Base-by-base conservation (phyloP, 1,140 invertebrate species). In the Drosophila willistoni region DNA sequence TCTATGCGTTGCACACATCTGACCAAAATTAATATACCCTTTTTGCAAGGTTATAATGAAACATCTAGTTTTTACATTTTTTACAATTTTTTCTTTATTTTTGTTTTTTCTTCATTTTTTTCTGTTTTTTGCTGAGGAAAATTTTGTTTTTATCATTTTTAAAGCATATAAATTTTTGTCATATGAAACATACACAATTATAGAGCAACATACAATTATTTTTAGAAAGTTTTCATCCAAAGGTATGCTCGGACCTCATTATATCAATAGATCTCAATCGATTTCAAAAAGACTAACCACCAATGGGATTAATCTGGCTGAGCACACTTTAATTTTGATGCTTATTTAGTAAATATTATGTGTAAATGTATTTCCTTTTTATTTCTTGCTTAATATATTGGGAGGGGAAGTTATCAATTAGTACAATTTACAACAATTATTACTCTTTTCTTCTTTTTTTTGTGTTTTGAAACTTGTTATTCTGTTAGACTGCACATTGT, bases 401-500 rank as follows among this genome's bases (percentile, higher is more conserved):
- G 60, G 70, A 64, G 64, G 55, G 64, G 47, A 71, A 54, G 55
- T 81, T 76, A 67, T 42, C 73, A 59, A 77, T 87, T 86, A 87
- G 63, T 83, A 83, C 68, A 76, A 77, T 87, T 83, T 86, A 86
- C 79, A 86, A 83, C 83, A 86, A 86, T 89, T 79, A 79, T 67
- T 81, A 67, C 73, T 73, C 3, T 73, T 29, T 29, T 29, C 4
- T 29, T 29, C 6, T 7, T 29, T 29, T 6, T 29, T 29, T 29
- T 29, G 29, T 29, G 1, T 41, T 65, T 36, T 56, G 17, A 17
- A 22, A 19, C 63, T 68, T 67, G 44, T 51, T 51, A 51, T 22
- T 51, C 9, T 33, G 33, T 41, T 41, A 66, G 54, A 39, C 61
- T 68, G 74, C 62, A 42, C 73, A 54, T 19, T 72, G 9, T 5